Conservation (phyloP, 2,113 vertebrate species). For the Oreochromis spilurus region DNA sequence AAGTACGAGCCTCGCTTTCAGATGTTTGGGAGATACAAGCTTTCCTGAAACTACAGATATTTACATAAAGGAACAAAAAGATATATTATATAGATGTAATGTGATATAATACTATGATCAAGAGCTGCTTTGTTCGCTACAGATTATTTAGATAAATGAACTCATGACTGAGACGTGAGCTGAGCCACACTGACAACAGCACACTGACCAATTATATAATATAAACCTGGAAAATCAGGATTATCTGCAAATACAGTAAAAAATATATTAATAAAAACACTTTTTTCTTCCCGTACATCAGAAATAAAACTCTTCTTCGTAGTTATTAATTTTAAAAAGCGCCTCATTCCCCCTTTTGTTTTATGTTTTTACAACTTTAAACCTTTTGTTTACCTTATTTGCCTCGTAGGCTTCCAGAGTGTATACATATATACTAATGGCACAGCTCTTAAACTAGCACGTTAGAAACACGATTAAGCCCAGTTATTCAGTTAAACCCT, state of each 20-base stretch:
- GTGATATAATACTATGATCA: not conserved
- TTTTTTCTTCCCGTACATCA: rapidly evolving
- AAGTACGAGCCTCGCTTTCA: not conserved
- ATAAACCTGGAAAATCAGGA: not conserved
- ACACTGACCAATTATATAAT: not conserved
- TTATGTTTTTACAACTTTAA: not conserved
- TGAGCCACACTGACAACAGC: not conserved
- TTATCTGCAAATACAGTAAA: not conserved
- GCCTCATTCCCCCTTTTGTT: not conserved
- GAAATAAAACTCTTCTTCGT: not conserved
- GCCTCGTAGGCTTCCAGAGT: not conserved
- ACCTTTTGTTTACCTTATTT: not conserved
- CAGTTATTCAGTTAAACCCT: not conserved
- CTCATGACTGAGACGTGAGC: not conserved
- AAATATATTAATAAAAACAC: not conserved
- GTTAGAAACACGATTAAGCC: not conserved
- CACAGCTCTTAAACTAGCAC: not conserved
- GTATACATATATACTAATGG: not conserved
- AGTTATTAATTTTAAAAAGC: not conserved
- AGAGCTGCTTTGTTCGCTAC: not conserved
- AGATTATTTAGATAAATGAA: not conserved
- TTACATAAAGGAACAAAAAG: not conserved
- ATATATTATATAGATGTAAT: not conserved
- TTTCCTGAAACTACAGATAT: not conserved
- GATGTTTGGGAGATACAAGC: not conserved